Evolutionary conservation across 2,888 invertebrate species (phyloP).

Genomic region (Xylophagus ater): DNA sequence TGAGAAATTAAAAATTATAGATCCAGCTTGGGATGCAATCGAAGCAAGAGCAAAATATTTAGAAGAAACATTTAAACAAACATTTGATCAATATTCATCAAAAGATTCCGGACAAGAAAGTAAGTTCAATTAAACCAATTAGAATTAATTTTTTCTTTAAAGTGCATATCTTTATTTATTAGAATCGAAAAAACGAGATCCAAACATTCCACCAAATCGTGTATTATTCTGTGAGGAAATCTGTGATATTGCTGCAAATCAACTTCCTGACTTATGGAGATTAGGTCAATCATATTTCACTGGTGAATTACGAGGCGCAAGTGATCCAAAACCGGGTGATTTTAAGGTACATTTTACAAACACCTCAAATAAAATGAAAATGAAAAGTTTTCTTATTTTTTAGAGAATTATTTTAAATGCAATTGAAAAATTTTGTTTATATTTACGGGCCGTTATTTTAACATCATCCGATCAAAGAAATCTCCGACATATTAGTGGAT

Average conservation of each 20-base stretch:
- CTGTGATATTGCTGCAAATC: conserved; percentile 59
- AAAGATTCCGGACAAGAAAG: conserved; percentile 33
- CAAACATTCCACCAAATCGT: conserved; percentile 46
- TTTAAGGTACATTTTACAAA: conserved; percentile 51
- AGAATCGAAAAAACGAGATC: conserved; percentile 30
- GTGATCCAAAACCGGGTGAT: conserved; percentile 60
- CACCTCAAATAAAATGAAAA: background rate
- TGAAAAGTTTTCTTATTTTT: conserved; percentile 13
- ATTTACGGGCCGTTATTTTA: conserved; percentile 61
- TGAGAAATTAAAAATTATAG: conserved; percentile 46
- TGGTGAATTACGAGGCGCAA: conserved; percentile 68
- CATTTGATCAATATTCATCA: conserved; percentile 33
- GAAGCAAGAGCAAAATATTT: conserved; percentile 72
- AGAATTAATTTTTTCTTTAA: background rate
- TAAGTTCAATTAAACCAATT: conserved; percentile 12
- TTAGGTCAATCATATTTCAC: conserved; percentile 90
- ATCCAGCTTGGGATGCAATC: conserved; percentile 96
- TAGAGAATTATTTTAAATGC: conserved; percentile 69
- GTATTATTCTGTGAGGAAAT: conserved; percentile 71
- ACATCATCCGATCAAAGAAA: conserved; percentile 49
- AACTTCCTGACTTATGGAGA: conserved; percentile 89
- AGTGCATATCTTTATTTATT: conserved; percentile 2
- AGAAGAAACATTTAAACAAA: conserved; percentile 33
- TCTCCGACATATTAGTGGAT: conserved; percentile 32
- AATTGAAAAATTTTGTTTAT: conserved; percentile 61